Conservation (phyloP, 2,113 vertebrate genomes). For the Lampris megalopsis region DNA sequence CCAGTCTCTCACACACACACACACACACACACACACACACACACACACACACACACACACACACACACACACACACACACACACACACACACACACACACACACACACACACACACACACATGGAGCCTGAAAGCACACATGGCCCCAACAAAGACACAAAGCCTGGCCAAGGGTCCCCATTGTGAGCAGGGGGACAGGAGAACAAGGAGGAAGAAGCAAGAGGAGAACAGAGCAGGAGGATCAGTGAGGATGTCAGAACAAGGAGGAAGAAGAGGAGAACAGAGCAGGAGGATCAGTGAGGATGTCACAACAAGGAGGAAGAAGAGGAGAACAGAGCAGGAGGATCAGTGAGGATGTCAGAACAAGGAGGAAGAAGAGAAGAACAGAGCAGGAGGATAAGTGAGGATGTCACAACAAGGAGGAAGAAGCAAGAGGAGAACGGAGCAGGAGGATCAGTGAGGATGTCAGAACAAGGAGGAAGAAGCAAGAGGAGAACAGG, state of each 20-base stretch:
- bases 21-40: no score
- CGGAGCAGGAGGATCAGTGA: no score
- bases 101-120: neutral
- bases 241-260: neutral
- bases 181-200: conserved; percentile 38
- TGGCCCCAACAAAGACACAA: conserved; percentile 70
- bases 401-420: conserved; percentile 21
- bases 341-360: no score
- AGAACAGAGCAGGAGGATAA: conserved; percentile 43
- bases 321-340: no score
- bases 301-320: no score
- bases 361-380: neutral
- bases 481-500: no score
- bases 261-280: neutral
- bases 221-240: neutral
- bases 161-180: conserved; percentile 59
- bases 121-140: conserved; percentile 69
- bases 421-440: no score
- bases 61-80: no score
- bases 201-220: conserved; percentile 19
- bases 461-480: no score
- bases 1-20: no score
- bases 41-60: no score
- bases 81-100: neutral
- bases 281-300: neutral